A percentile compares a stretch with the other conserved stretches of the same genome.
phyloP scores from a whole-genome alignment of 2,797 vertebrate genomes.

The Alauda arvensis region DNA sequence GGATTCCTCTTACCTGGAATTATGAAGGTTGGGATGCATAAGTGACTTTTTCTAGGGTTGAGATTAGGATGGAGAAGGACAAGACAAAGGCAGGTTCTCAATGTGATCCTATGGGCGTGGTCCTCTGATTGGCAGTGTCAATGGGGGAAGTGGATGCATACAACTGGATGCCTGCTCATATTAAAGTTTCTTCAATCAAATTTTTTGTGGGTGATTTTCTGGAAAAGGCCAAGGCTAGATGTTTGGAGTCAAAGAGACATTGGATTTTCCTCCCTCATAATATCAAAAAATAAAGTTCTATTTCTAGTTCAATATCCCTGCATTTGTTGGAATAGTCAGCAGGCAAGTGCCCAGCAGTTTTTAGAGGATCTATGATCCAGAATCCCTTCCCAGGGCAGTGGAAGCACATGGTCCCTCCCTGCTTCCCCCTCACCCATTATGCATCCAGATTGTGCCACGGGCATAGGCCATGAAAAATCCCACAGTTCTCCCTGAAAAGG shows the following conservation, averaged over 20 bases:
- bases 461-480: not conserved
- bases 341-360: not conserved
- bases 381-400: not conserved
- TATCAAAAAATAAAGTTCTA: not conserved
- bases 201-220: not conserved
- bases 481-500: not conserved
- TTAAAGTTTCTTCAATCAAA: not conserved
- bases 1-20: not conserved
- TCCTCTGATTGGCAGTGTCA: not conserved
- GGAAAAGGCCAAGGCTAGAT: not conserved
- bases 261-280: not conserved
- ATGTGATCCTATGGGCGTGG: not conserved
- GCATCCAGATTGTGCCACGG: fast-evolving
- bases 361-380: not conserved
- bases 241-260: not conserved
- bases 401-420: not conserved
- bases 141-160: fast-evolving
- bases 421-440: fast-evolving
- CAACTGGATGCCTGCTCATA: not conserved
- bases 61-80: not conserved
- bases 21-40: not conserved
- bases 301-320: not conserved
- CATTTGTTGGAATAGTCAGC: not conserved
- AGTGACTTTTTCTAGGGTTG: not conserved
- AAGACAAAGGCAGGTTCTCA: not conserved